Evolutionary conservation across 2,888 invertebrate genomes (phyloP).

Genomic region (Parnassius glacialis): DNA sequence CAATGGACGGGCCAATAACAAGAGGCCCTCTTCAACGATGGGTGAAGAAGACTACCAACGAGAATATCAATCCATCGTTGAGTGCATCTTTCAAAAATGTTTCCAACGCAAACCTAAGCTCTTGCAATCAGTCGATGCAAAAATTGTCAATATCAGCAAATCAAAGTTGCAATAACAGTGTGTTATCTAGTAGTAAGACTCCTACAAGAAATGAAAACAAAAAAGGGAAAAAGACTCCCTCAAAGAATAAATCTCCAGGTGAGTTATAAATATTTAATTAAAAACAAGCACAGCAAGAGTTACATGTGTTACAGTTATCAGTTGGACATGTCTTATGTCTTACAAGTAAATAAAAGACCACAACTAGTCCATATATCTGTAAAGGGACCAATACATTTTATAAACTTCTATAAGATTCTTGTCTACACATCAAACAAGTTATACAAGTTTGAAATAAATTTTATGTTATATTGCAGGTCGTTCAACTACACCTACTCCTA

Average conservation of each 20-base stretch:
- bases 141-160: conserved; percentile 82
- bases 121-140: conserved; percentile 84
- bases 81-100: conserved; percentile 70
- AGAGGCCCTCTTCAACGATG: conserved; percentile 89
- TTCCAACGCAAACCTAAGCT: conserved; percentile 79
- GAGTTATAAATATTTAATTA: conserved; percentile 32
- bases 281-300: too few relatives aligned
- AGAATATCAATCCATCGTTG: conserved; percentile 75
- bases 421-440: background rate
- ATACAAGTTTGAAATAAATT: background rate
- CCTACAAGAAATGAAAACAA: conserved; percentile 76
- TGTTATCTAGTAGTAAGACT: conserved; percentile 79
- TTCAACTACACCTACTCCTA: conserved; percentile 84
- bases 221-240: conserved; percentile 84
- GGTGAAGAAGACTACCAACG: conserved; percentile 87
- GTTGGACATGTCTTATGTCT: too few relatives aligned
- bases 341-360: too few relatives aligned
- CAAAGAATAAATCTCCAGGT: conserved; percentile 85
- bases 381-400: too few relatives aligned
- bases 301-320: too few relatives aligned
- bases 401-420: too few relatives aligned
- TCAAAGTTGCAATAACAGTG: conserved; percentile 78
- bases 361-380: too few relatives aligned
- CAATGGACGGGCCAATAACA: conserved; percentile 89
- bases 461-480: conserved; percentile 50